Evolutionary conservation across 92 coral and sea anemone genomes (phyloP).

Genomic region (Heteractis magnifica): DNA sequence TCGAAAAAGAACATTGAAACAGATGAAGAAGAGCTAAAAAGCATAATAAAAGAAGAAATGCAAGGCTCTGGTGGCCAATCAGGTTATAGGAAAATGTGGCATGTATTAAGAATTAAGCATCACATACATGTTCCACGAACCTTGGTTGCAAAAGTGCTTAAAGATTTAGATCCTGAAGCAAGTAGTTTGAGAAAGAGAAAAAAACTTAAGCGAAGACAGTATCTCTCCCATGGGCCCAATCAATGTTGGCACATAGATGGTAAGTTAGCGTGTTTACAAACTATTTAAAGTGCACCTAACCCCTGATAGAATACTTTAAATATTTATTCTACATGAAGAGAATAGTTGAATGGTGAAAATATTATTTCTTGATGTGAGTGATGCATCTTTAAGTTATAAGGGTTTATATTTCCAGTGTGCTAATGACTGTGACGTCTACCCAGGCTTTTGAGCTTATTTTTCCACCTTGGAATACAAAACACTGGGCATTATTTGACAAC

Average conservation of each 20-base stretch:
- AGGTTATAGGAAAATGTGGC: conserved; percentile 68
- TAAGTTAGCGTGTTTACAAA: neutral
- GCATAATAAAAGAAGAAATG: conserved; percentile 49
- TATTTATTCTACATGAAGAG: no score
- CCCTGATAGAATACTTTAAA: no score
- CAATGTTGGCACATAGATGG: conserved; percentile 10
- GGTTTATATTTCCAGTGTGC: no score
- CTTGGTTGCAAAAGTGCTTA: conserved; percentile 55
- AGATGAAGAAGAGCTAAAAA: conserved; percentile 44
- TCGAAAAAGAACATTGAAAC: conserved; percentile 40
- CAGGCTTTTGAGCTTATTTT: no score
- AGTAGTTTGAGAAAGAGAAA: conserved; percentile 41
- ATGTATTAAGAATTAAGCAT: conserved; percentile 44
- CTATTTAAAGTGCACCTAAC: no score
- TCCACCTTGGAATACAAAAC: no score
- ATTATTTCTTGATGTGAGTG: no score
- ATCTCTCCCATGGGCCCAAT: conserved; percentile 28
- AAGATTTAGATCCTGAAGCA: conserved; percentile 60
- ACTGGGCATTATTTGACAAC: no score
- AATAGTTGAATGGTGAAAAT: no score
- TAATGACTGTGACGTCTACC: no score
- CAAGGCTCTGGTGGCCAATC: conserved; percentile 57
- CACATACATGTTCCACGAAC: conserved; percentile 51
- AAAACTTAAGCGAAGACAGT: conserved; percentile 40
- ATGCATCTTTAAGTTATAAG: no score